Evolutionary conservation across 1,140 invertebrate species (phyloP).

Genomic region (Phymastichus coffea): DNA sequence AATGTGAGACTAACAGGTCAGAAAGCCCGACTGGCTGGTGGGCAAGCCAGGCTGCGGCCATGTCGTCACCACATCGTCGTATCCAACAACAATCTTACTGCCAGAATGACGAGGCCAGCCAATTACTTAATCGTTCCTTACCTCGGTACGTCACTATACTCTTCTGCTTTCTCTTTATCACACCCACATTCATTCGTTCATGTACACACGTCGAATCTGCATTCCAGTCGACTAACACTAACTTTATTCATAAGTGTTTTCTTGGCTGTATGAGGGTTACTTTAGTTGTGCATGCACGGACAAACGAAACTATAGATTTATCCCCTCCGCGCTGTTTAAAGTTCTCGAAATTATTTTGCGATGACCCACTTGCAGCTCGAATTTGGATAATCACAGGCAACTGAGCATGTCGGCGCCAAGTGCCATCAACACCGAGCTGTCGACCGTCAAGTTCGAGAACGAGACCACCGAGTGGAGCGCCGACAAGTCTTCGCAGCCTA

Average conservation of each 20-base stretch:
- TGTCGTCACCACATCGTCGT: conserved; percentile 41
- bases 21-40: conserved; percentile 55
- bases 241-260: no score
- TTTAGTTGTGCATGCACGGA: no score
- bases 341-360: no score
- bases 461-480: conserved; percentile 51
- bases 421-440: conserved; percentile 78
- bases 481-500: conserved; percentile 41
- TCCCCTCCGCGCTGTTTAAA: no score
- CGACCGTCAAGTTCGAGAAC: conserved; percentile 67
- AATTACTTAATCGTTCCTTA: conserved; percentile 53
- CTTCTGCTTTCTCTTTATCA: conserved; percentile 3
- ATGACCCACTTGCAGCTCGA: no score
- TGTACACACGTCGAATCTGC: no score
- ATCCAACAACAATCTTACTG: conserved; percentile 35
- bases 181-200: no score
- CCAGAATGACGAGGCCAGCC: conserved; percentile 50
- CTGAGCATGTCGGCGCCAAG: conserved; percentile 83
- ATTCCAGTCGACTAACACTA: no score
- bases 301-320: no score
- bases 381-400: conserved; percentile 68
- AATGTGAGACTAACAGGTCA: conserved; percentile 48
- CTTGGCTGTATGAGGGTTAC: no score
- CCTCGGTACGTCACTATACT: conserved; percentile 47
- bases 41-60: conserved; percentile 51